Evolutionary conservation across 2,797 vertebrate genomes (phyloP).

Genomic region (Sebastes glaucus): DNA sequence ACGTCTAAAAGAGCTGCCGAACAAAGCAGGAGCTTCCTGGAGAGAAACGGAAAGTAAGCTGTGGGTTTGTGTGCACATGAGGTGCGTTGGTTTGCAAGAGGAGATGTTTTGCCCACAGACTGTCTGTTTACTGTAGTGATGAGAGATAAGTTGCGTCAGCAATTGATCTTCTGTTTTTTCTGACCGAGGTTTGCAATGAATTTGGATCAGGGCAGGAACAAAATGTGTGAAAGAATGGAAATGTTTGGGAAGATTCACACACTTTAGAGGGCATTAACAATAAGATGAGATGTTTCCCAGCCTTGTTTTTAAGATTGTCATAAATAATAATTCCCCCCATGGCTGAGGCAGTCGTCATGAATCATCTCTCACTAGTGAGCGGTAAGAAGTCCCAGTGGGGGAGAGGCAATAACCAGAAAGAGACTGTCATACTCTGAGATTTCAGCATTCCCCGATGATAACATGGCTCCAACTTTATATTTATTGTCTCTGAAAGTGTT

Average conservation of each 20-base stretch:
- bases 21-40: slow-evolving; percentile 78
- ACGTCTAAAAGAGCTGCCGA: slow-evolving; percentile 51
- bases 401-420: slow-evolving; percentile 35
- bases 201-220: neutral
- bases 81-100: slow-evolving; percentile 34
- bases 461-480: neutral
- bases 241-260: slow-evolving; percentile 27
- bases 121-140: slow-evolving; percentile 48
- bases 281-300: slow-evolving; percentile 23
- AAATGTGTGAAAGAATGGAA: slow-evolving; percentile 36
- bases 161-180: neutral
- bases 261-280: neutral
- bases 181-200: neutral
- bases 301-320: slow-evolving; percentile 17
- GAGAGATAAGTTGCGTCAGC: slow-evolving; percentile 50
- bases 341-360: slow-evolving; percentile 25
- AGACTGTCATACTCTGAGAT: slow-evolving; percentile 45
- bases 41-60: slow-evolving; percentile 79
- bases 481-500: neutral
- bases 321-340: slow-evolving; percentile 26
- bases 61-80: slow-evolving; percentile 62
- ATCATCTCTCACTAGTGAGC: slow-evolving; percentile 40
- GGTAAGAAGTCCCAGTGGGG: slow-evolving; percentile 59
- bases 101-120: slow-evolving; percentile 48
- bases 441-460: slow-evolving; percentile 1